phyloP scores from a whole-genome alignment of 1,140 invertebrate genomes.

The Phenacoccus solenopsis region DNA sequence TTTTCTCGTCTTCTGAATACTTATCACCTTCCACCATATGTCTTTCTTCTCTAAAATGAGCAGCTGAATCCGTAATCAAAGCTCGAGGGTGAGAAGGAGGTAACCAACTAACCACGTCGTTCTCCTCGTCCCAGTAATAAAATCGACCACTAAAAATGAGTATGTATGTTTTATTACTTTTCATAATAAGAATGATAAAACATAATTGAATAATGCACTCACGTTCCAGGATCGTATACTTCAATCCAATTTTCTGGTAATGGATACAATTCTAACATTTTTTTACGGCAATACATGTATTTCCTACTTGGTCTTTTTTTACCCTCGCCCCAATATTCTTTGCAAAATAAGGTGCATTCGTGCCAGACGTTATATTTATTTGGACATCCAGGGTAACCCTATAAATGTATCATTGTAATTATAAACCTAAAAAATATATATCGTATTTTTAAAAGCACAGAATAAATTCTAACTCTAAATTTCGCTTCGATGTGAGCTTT shows the following conservation, averaged over 20 bases:
- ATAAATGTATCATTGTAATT: constrained; percentile 23
- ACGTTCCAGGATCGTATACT: constrained; percentile 79
- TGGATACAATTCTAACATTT: constrained; percentile 78
- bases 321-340: constrained; percentile 72
- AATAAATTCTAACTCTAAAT: neutral
- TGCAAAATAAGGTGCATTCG: constrained; percentile 78
- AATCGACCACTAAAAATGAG: constrained; percentile 52
- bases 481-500: neutral
- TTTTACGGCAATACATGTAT: constrained; percentile 59
- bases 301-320: constrained; percentile 52
- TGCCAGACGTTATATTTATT: constrained; percentile 95
- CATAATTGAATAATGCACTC: constrained; percentile 33
- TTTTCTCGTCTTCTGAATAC: constrained; percentile 32
- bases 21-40: constrained; percentile 37
- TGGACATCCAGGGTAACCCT: constrained; percentile 71
- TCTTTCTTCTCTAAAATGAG: constrained; percentile 60
- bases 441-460: constrained; percentile 10
- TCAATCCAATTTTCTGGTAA: constrained; percentile 86
- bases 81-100: constrained; percentile 85
- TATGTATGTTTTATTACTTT: neutral
- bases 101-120: constrained; percentile 88
- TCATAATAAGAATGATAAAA: neutral
- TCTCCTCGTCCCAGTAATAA: constrained; percentile 90
- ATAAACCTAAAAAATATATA: constrained; percentile 22
- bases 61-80: constrained; percentile 62